Base-by-base conservation (phyloP, 1,140 invertebrate species). In the Bombus ignitus region DNA sequence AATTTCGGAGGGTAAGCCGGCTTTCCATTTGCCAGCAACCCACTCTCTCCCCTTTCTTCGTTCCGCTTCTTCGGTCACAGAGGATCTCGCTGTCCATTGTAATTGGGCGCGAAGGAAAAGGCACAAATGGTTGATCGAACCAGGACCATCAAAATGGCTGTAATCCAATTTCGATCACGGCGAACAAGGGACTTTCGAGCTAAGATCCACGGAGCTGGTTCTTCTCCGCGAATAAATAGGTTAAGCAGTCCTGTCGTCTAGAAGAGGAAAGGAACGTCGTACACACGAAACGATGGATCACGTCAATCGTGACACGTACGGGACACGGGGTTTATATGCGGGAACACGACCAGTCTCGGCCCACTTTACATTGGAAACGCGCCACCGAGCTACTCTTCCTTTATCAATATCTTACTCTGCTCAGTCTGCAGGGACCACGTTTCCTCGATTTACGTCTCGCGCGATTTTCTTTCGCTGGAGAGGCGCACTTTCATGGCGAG, bases 131-230 rank as follows among this genome's bases (percentile, higher is more conserved):
- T 22, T 22, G 18, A 53, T 53, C 18, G 47, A 53, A 22, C 18
- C 6, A 8, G n/a, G 9, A 37, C 39, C 28, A 32, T 22, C 12
- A 39, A 68, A n/a, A 78, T 78, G 74, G 65, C 82, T 78, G 57
- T 68, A 78, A 83, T 83, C 74, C 74, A 83, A 83, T 83, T 70
- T 78, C 74, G 65, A 78, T 70, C 12, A 18, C 25, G 18, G 22
- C 37, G 44, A 77, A 83, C 71, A 68, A 68, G 32, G 47, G 44
- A 83, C 53, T 65, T 59, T 57, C 66, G 70, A n/a, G 44, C 74
- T 70, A 78, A 83, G 65, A 78, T 78, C 80, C 53, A 25, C 15
- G 53, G n/a, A 81, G 59, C 53, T 44, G 32, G 44, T 59, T 83
- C 25, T 35, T 77, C 39, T 53, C 18, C 28, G 18, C 35, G 10